Evolutionary conservation across 2,797 vertebrate genomes (phyloP), one percentile per base, ranked within the genome.

Genomic region (Scolopax rusticola): DNA sequence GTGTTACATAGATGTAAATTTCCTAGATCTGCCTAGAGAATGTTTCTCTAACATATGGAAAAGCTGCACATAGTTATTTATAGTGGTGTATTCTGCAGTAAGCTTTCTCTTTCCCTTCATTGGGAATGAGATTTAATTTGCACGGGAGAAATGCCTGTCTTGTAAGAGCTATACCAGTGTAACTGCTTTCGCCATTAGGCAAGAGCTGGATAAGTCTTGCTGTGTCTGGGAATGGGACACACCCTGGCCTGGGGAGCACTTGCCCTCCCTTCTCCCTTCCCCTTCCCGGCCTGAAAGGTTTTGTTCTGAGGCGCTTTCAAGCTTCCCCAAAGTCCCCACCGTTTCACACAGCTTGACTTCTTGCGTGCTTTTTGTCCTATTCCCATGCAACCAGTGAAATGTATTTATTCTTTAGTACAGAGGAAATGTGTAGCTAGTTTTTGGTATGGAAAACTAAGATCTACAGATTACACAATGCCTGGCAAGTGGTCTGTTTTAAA

Each of bases 121-220:
- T 16, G 10, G 56, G 43, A 77, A 36, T 6, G 11, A 27, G 64
- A 12, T 0, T 32, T 73, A 79, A 27, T 1, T 33, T 10, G 33
- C 7, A 51, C 18, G 11, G 2, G 48, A 20, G 68, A 15, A 73
- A 45, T 32, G 32, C 40, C 48, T 16, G 64, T 6, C 13, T 7
- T 17, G 30, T 69, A 25, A 48, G 88, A 64, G 69, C 90, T 48
- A 20, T 90, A 90, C 93, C 45, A 53, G 93, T 94, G 85, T 68
- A 25, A 91, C 92, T 51, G 76, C 96, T 94, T 94, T 84, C 17
- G 8, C 64, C 24, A 60, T 71, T 54, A 75, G 64, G 92, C 88
- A 83, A 70, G 73, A 87, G 79, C 64, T 86, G 12, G 80, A 12
- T 12, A 32, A 84, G 65, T 9, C 76, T 74, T 14, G 47, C 76